phyloP scores from a whole-genome alignment of 1,140 invertebrate species.

The Hyphantria cunea region DNA sequence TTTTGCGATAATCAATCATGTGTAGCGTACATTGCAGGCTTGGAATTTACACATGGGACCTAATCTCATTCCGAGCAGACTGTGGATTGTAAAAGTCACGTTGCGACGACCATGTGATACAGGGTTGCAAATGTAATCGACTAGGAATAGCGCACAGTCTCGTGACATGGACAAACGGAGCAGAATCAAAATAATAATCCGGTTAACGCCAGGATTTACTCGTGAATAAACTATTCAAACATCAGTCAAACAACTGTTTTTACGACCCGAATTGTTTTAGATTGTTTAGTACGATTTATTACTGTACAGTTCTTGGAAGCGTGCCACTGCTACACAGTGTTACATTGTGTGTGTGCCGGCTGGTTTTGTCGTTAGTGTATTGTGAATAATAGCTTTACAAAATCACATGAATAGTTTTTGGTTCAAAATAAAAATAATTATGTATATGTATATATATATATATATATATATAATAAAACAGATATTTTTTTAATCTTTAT shows the following conservation, averaged over 20 bases:
- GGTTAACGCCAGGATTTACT: not conserved
- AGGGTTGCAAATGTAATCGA: constrained; percentile 3
- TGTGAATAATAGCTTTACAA: too few relatives aligned
- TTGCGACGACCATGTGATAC: not conserved
- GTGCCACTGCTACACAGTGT: not conserved
- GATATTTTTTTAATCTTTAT: too few relatives aligned
- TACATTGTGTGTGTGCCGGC: too few relatives aligned
- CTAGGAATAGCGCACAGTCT: not conserved
- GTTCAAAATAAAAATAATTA: too few relatives aligned
- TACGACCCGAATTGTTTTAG: not conserved
- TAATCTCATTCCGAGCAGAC: not conserved
- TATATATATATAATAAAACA: too few relatives aligned
- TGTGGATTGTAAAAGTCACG: not conserved
- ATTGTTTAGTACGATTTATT: not conserved
- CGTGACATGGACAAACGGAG: not conserved
- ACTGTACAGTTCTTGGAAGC: not conserved
- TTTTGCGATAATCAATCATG: too few relatives aligned
- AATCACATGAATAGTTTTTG: too few relatives aligned
- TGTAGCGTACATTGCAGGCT: not conserved
- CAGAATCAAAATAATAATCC: not conserved
- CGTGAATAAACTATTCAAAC: not conserved
- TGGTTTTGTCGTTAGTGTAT: too few relatives aligned
- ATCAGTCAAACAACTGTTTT: not conserved
- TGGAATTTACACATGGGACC: not conserved
- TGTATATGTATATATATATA: too few relatives aligned